phyloP scores from a whole-genome alignment of 2,888 invertebrate species.

The Schizotus pectinicornis region DNA sequence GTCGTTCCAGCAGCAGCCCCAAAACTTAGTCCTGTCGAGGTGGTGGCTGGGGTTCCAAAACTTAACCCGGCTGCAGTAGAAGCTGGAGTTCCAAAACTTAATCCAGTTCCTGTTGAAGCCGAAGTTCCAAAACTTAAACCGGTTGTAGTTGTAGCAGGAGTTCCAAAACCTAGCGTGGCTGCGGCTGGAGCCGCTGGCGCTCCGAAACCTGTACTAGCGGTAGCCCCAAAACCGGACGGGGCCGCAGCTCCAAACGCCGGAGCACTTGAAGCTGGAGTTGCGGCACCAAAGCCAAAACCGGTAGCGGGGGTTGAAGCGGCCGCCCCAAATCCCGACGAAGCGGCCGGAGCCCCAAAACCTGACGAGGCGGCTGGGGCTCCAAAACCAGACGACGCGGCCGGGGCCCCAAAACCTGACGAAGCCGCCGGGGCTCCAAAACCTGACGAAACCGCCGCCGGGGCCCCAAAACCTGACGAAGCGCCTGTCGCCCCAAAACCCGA shows the following conservation, averaged over 20 bases:
- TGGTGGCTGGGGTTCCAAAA: constrained; percentile 9
- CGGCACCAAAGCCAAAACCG: constrained; percentile 44
- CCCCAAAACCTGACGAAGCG: too few relatives aligned
- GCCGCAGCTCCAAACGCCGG: constrained; percentile 19
- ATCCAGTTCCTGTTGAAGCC: constrained; percentile 25
- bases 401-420: constrained; percentile 4
- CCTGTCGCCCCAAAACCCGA: too few relatives aligned
- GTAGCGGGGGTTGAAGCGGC: constrained; percentile 26
- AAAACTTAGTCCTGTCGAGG: constrained; percentile 3
- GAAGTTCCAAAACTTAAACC: constrained; percentile 24
- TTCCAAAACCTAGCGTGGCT: constrained; percentile 29
- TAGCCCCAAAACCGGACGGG: constrained; percentile 12
- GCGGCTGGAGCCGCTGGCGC: constrained; percentile 26
- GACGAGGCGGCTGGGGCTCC: constrained; percentile 2
- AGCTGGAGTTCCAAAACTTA: constrained; percentile 30
- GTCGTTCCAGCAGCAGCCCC: constrained; percentile 6
- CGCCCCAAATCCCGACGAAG: constrained; percentile 14
- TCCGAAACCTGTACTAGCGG: constrained; percentile 35
- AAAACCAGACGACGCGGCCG: background rate
- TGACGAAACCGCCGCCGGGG: background rate
- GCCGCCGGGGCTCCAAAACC: constrained; percentile 8
- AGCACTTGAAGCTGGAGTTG: constrained; percentile 20
- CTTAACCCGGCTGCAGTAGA: constrained; percentile 9
- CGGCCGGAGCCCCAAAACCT: constrained; percentile 6
- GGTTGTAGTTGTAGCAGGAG: constrained; percentile 32